Conservation (phyloP, 2,797 vertebrate species). For the Peromyscus melanophrys region DNA sequence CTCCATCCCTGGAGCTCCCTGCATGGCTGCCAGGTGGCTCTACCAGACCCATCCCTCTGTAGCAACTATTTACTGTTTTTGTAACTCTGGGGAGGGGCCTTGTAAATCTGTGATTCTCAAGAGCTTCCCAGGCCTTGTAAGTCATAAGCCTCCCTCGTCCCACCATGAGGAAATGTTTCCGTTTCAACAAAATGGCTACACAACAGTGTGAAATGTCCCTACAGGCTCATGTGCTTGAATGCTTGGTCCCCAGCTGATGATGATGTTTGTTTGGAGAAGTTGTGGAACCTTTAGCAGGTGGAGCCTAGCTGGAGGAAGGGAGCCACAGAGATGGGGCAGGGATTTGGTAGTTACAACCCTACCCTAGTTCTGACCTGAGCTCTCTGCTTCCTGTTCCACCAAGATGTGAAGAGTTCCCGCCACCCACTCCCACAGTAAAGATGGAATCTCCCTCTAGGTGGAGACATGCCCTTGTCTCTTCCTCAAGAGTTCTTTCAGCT, state of each 20-base stretch:
- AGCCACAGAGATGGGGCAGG: background rate
- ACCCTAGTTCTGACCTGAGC: background rate
- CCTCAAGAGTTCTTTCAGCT: background rate
- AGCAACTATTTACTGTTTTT: background rate
- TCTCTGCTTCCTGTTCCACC: background rate
- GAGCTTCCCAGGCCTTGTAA: background rate
- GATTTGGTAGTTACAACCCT: background rate
- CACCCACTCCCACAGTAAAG: background rate
- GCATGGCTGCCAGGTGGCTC: background rate
- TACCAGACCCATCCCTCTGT: background rate
- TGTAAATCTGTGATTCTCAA: background rate
- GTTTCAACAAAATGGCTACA: background rate
- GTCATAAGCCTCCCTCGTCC: background rate
- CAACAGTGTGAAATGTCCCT: background rate
- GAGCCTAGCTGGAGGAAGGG: background rate
- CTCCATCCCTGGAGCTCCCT: background rate
- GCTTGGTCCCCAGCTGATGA: no score
- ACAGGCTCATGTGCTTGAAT: background rate
- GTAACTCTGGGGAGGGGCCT: background rate
- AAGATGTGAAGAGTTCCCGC: background rate
- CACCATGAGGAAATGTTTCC: background rate
- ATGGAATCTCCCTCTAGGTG: background rate
- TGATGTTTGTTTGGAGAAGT: background rate
- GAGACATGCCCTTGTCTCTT: background rate
- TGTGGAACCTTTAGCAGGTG: background rate